Base-by-base conservation (phyloP, 2,888 invertebrate species). In the Diloba caeruleocephala region DNA sequence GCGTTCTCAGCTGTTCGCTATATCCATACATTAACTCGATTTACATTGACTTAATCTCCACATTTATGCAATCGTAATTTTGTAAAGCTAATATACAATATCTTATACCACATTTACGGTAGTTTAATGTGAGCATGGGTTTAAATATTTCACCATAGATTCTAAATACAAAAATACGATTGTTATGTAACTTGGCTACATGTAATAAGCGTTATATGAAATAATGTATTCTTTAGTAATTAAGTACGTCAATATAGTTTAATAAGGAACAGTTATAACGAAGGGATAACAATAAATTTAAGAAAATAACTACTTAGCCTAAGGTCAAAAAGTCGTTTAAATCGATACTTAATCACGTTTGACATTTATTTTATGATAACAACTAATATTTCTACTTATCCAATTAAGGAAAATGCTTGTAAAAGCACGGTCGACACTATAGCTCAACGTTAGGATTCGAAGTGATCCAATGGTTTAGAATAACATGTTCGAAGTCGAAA, bases 31-130 rank as follows among this genome's bases (percentile, higher is more conserved):
- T 59, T 55, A 67, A 63, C 60, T 61, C 51, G 76, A 72, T 64
- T 70, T 71, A 74, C 62, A 69, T 59, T 52, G 65, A 74, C 70
- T 66, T 62, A 46, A 13, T 55, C 48, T 61, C 58, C 72, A 64
- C 71, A 53, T 64, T 34, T 51, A 49, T 33, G 46, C 59, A 56
- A 59, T 46, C 50, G 61, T 62, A 59, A 56, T 54, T 67, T 59
- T 59, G 61, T 62, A 57, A 62, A 67, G 65, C 31, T 55, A 66
- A 45, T 56, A 52, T 56, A 66, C 67, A 60, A 36, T 33, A 44
- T 45, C 23, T 43, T 41, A 21, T 14, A 36, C 51, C 64, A 50
- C 51, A 49, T 15, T 32, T 19, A 25, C 17, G 19, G 7, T 14
- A 57, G 34, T 46, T 49, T 7, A 57, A 51, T 48, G 51, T 56